Evolutionary conservation across 2,888 invertebrate genomes (phyloP).

Genomic region (Pogonocherus hispidulus): DNA sequence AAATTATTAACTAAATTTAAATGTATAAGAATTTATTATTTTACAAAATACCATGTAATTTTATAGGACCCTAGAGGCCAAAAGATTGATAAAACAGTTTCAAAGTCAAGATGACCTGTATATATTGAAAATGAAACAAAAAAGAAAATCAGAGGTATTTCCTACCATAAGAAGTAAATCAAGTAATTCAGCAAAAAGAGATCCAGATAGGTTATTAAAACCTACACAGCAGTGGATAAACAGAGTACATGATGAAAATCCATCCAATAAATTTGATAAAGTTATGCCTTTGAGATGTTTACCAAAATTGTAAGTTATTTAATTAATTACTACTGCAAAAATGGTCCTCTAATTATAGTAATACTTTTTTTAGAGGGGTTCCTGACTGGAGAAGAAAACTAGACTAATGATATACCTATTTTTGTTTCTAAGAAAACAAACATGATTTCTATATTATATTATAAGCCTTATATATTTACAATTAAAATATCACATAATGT

Average conservation of each 20-base stretch:
- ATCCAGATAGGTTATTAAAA: slow-evolving; percentile 62
- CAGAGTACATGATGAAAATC: slow-evolving; percentile 47
- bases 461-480: not conserved
- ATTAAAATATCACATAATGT: slow-evolving; percentile 8
- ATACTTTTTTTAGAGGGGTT: slow-evolving; percentile 15
- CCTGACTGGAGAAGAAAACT: slow-evolving; percentile 40
- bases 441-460: not conserved
- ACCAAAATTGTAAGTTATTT: slow-evolving; percentile 13
- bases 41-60: slow-evolving; percentile 11
- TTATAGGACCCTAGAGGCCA: slow-evolving; percentile 59
- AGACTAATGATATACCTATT: not conserved
- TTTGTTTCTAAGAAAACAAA: not conserved
- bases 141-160: slow-evolving; percentile 41
- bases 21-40: slow-evolving; percentile 18
- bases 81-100: slow-evolving; percentile 64
- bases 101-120: slow-evolving; percentile 63
- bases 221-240: slow-evolving; percentile 66
- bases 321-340: no score
- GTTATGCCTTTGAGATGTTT: slow-evolving; percentile 3
- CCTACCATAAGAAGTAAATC: slow-evolving; percentile 50
- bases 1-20: no score
- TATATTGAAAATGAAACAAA: slow-evolving; percentile 56
- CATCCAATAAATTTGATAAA: not conserved
- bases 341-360: no score
- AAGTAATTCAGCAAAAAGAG: slow-evolving; percentile 51